Percentiles rank a stretch among this genome's conserved stretches.
Conservation (phyloP, 1,140 invertebrate species). For the Cydia fagiglandana region DNA sequence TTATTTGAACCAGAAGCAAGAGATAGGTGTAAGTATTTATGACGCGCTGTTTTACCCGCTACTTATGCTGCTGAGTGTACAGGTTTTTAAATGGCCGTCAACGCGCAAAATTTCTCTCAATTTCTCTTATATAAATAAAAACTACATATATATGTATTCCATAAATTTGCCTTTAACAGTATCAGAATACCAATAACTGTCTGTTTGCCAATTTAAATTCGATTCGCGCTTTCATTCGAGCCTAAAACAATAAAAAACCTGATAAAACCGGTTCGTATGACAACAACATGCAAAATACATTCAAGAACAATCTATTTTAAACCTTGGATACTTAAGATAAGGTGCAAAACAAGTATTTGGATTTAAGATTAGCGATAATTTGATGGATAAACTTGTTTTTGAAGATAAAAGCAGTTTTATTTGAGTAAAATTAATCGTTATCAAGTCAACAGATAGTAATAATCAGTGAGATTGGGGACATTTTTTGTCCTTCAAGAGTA, state of each 20-base stretch:
- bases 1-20: too few species aligned
- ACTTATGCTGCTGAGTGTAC: too few species aligned
- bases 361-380: neutral
- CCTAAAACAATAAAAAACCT: constrained; percentile 17
- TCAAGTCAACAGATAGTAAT: neutral
- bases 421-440: constrained; percentile 14
- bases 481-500: neutral
- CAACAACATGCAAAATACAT: constrained; percentile 5
- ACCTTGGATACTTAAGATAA: neutral
- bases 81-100: too few species aligned
- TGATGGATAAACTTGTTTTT: constrained; percentile 25
- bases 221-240: constrained; percentile 11
- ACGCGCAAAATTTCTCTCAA: too few species aligned
- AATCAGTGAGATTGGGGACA: neutral
- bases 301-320: neutral
- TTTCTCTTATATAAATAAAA: constrained; percentile 9
- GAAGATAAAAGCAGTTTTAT: constrained; percentile 18
- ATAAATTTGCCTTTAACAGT: constrained; percentile 1
- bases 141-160: neutral
- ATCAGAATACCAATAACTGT: constrained; percentile 26
- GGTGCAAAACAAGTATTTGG: neutral
- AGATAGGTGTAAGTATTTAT: too few species aligned
- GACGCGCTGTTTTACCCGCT: too few species aligned
- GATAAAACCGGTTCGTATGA: neutral
- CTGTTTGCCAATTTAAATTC: constrained; percentile 1